Evolutionary conservation across 1,140 invertebrate species (phyloP).

Genomic region (Theocolax elegans): DNA sequence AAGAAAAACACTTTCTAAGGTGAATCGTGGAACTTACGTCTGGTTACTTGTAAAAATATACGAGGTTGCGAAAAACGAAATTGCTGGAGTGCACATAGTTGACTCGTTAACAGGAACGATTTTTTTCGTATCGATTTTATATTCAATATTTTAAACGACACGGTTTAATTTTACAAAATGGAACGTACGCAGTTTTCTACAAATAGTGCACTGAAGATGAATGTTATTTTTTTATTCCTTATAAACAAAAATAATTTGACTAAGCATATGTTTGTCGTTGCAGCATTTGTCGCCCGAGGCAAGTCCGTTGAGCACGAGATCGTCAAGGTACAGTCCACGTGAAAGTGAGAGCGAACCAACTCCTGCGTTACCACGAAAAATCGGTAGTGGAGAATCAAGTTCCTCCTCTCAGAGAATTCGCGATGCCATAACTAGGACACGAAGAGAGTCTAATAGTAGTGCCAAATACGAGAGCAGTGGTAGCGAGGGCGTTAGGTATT

Average conservation of each 20-base stretch:
- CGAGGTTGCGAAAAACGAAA: no score
- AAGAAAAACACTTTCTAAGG: no score
- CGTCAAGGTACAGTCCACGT: slow-evolving; percentile 64
- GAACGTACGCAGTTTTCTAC: no score
- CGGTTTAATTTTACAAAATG: no score
- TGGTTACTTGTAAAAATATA: no score
- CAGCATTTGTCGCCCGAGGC: slow-evolving; percentile 65
- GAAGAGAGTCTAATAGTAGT: slow-evolving; percentile 64
- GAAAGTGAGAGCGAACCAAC: slow-evolving; percentile 67
- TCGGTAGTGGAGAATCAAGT: slow-evolving; percentile 55
- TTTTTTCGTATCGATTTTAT: no score
- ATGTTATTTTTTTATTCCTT: not conserved
- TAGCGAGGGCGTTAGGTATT: slow-evolving; percentile 63
- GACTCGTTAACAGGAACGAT: no score
- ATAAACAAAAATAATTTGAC: not conserved
- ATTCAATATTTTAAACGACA: no score
- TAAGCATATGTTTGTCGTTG: slow-evolving; percentile 13
- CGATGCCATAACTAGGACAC: slow-evolving; percentile 63
- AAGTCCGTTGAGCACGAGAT: slow-evolving; percentile 64
- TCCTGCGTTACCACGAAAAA: slow-evolving; percentile 61
- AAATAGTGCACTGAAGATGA: no score
- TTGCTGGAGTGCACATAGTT: no score
- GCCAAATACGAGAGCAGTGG: slow-evolving; percentile 65
- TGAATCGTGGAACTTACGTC: no score
- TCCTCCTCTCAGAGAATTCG: slow-evolving; percentile 63